Base-by-base conservation (phyloP, 1,140 invertebrate genomes). In the Mesaphorura yosii region DNA sequence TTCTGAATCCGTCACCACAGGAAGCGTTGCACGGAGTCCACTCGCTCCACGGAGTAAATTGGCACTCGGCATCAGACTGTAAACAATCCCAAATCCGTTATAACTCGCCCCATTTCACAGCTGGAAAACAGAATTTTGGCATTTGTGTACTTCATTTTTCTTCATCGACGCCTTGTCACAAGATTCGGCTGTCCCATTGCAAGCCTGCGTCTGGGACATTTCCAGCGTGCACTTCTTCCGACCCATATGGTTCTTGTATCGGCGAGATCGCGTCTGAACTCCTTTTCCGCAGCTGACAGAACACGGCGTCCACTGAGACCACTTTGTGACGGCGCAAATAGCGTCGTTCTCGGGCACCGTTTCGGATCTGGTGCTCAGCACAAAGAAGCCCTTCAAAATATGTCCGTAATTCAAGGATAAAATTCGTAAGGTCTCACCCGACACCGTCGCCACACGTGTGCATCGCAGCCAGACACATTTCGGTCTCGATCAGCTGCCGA, bases 21-120 rank as follows among this genome's bases (percentile, higher is more conserved):
- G 78, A 74, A 2, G 75, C 76, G n/a, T 76, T 80, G 65, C 83
- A 86, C 0, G 80, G 80, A 26, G 78, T 79, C 81, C 82, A 86
- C 48, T 82, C 75, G 45, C 78, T 78, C 81, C 81, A 83, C 1
- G 76, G 72, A 0, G 81, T 80, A 17, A 83, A 78, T 37, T 78
- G 72, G 57, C 69, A 71, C 12, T 52, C 54, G 2, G 60, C 60
- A 42, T 66, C 64, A 27, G 41, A 28, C 46, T 29, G 44, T 23
- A 45, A 48, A 47, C 20, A n/a, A n/a, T n/a, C n/a, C n/a, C n/a
- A n/a, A n/a, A n/a, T n/a, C n/a, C n/a, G n/a, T n/a, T n/a, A n/a
- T n/a, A n/a, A n/a, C n/a, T n/a, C n/a, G n/a, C n/a, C n/a, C n/a
- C n/a, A n/a, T n/a, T n/a, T n/a, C n/a, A n/a, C n/a, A n/a, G n/a